Conservation (phyloP, 2,888 invertebrate species). For the Lasioglossum villosulum region DNA sequence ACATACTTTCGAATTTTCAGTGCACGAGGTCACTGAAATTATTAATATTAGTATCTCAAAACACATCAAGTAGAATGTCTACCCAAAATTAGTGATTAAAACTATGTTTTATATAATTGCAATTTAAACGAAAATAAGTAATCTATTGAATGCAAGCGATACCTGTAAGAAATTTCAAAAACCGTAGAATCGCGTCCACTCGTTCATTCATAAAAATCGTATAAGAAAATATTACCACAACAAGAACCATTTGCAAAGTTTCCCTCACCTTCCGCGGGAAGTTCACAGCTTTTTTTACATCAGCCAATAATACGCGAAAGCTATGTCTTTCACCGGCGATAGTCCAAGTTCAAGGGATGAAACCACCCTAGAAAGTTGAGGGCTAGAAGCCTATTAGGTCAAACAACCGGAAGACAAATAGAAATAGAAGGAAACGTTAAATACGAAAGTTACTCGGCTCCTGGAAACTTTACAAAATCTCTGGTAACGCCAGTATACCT, state of each 20-base stretch:
- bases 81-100: not conserved
- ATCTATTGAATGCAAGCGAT: not conserved
- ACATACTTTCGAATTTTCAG: not conserved
- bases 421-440: constrained; percentile 13
- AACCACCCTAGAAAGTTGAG: constrained; percentile 2
- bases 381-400: constrained; percentile 5
- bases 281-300: not conserved
- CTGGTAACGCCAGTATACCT: not conserved
- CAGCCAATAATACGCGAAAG: constrained; percentile 1
- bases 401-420: constrained; percentile 15
- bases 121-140: too few relatives aligned
- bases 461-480: constrained; percentile 6
- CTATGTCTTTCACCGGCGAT: not conserved
- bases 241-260: not conserved
- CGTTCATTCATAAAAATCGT: not conserved
- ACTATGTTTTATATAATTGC: too few relatives aligned
- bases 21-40: not conserved
- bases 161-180: too few relatives aligned
- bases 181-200: not conserved
- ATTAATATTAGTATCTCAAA: not conserved
- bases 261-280: not conserved
- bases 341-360: not conserved
- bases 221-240: not conserved
- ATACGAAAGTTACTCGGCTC: constrained; percentile 1
- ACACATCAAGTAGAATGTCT: not conserved